Base-by-base conservation (phyloP, 37 sponge, comb jelly and placozoan species). In the Mnemiopsis leidyi region DNA sequence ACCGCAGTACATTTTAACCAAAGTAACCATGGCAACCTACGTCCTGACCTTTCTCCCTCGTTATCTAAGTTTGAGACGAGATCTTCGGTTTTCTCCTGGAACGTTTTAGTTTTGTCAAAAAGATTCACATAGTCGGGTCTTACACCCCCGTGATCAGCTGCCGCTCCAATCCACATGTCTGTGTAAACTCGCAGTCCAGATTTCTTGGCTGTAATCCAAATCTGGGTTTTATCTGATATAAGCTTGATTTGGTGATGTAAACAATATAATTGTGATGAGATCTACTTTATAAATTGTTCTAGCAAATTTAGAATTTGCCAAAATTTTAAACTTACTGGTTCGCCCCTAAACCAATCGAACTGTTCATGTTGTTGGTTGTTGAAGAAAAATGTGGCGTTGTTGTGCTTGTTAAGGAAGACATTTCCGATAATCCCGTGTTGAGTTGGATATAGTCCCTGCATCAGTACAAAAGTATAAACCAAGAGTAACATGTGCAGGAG, bases 151-250 rank as follows among this genome's bases (percentile, higher is more conserved):
- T 79, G 34, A 35, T 1, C 7, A 29, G 82, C 82, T 13, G 82
- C 2, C 7, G 82, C 23, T 32, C 82, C 82, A 29, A 79, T 29
- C 82, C 82, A 79, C 82, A 79, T 79, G 36, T 79, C 82, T 16
- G 23, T 20, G 21, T 79, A 79, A 23, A 79, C 82, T 33, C 82
- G 82, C 38, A 79, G 36, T 79, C 82, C 82, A 23, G 35, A 13
- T 32, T 79, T 79, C 82, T 79, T 79, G 36, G 82, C 82, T 7
- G 82, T 79, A 5, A 79, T 79, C 82, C 82, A 79, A 33, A 36
- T 69, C 73, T 69, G 73, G 9, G 21, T 69, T 48, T 48, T 18
- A 48, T n/a, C n/a, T n/a, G n/a, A n/a, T n/a, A n/a, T n/a, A n/a
- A 48, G 61, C 9, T 48, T 48, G 61, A 48, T 48, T 18, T 48